Conservation (phyloP, 1,140 invertebrate species). For the Charaxes varanes region DNA sequence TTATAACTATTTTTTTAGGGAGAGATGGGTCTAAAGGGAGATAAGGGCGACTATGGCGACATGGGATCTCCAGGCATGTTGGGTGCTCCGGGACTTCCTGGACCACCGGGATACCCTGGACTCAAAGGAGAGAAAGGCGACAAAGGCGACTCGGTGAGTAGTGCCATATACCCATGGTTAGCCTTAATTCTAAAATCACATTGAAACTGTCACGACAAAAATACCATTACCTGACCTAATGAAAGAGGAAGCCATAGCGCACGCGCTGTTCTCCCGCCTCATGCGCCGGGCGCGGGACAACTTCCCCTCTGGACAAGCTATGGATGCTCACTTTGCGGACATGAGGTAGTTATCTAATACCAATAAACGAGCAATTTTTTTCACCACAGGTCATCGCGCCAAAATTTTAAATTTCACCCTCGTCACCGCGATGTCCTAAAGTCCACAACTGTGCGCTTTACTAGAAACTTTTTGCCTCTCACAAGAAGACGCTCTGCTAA, state of each 20-base stretch:
- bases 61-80: constrained; percentile 92
- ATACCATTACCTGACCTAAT: no score
- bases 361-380: no score
- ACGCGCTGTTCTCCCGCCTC: constrained; percentile 91
- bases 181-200: constrained; percentile 6
- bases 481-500: no score
- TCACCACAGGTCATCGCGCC: no score
- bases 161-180: not conserved
- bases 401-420: no score
- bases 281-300: constrained; percentile 95
- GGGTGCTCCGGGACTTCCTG: constrained; percentile 81
- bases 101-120: constrained; percentile 89
- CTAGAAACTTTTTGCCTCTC: no score
- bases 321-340: constrained; percentile 96
- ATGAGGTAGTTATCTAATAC: no score
- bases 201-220: no score
- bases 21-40: constrained; percentile 87
- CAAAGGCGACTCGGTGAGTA: constrained; percentile 90
- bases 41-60: constrained; percentile 92
- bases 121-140: constrained; percentile 92
- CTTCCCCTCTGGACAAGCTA: constrained; percentile 94
- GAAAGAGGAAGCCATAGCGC: constrained; percentile 93
- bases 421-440: no score
- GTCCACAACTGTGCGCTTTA: no score
- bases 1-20: no score